Conservation (phyloP, 2,113 vertebrate species). For the Rhadina sibilatrix region DNA sequence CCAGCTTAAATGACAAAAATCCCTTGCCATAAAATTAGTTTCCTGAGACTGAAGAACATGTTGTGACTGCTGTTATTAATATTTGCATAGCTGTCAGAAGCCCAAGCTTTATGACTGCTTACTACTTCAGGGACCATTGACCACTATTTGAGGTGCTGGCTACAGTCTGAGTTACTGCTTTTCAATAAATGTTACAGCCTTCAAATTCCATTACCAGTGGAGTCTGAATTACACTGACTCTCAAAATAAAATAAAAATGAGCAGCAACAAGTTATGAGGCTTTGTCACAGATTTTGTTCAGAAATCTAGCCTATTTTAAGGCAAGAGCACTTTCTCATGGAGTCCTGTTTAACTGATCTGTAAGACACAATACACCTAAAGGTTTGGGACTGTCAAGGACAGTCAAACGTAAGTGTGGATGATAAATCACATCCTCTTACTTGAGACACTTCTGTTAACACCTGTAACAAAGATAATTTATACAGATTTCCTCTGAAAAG, state of each 20-base stretch:
- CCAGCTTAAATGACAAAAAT: not conserved
- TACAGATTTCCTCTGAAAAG: not conserved
- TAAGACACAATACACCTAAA: not conserved
- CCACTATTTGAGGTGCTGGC: constrained; percentile 25
- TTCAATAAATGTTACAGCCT: constrained; percentile 32
- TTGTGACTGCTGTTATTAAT: constrained; percentile 40
- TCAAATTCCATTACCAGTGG: not conserved
- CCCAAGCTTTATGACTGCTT: constrained; percentile 10
- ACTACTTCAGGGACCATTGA: constrained; percentile 30
- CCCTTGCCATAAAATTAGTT: constrained; percentile 25
- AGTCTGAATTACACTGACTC: constrained; percentile 2
- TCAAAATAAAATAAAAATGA: constrained; percentile 42
- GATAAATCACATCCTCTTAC: not conserved
- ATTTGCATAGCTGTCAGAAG: constrained; percentile 58
- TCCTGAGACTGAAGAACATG: not conserved
- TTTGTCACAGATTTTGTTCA: not conserved
- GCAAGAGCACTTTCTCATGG: not conserved
- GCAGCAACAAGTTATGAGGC: not conserved
- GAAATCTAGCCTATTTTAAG: not conserved
- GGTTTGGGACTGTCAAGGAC: not conserved
- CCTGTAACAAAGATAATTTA: not conserved
- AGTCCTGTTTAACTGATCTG: not conserved
- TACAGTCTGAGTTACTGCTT: not conserved
- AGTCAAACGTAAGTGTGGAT: rapidly evolving
- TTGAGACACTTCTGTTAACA: not conserved